A percentile compares a stretch with the other conserved stretches of the same genome.
Conservation (phyloP, 92 coral and sea anemone species). For the Pocillopora grandis region DNA sequence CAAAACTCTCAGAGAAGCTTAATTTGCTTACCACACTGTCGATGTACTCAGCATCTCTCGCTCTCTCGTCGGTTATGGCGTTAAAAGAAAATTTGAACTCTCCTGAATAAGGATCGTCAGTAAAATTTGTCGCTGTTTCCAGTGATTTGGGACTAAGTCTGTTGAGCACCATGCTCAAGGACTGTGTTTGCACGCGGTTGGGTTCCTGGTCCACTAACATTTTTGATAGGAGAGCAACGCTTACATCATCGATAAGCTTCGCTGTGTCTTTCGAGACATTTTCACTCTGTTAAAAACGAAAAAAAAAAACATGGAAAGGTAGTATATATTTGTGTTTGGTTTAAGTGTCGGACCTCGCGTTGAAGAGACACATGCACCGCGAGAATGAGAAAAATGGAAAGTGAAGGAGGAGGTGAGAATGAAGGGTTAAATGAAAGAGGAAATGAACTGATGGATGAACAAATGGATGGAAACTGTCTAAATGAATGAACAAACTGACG, state of each 20-base stretch:
- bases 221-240: slow-evolving; percentile 51
- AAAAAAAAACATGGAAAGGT: background rate
- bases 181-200: slow-evolving; percentile 46
- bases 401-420: too few species aligned
- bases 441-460: too few species aligned
- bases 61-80: slow-evolving; percentile 19
- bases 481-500: too few species aligned
- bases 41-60: background rate
- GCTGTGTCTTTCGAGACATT: slow-evolving; percentile 22
- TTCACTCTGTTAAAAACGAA: slow-evolving; percentile 37
- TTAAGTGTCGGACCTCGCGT: too few species aligned
- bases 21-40: slow-evolving; percentile 3
- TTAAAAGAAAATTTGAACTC: background rate
- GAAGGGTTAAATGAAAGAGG: too few species aligned
- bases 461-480: too few species aligned
- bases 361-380: too few species aligned
- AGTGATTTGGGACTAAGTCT: slow-evolving; percentile 53
- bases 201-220: slow-evolving; percentile 61
- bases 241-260: slow-evolving; percentile 53
- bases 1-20: background rate
- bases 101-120: background rate
- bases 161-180: slow-evolving; percentile 57
- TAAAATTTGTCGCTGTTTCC: background rate
- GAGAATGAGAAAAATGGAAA: too few species aligned
- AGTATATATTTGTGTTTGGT: too few species aligned